Conservation (phyloP, 2,797 vertebrate genomes). For the Scomberomorus guttatus region DNA sequence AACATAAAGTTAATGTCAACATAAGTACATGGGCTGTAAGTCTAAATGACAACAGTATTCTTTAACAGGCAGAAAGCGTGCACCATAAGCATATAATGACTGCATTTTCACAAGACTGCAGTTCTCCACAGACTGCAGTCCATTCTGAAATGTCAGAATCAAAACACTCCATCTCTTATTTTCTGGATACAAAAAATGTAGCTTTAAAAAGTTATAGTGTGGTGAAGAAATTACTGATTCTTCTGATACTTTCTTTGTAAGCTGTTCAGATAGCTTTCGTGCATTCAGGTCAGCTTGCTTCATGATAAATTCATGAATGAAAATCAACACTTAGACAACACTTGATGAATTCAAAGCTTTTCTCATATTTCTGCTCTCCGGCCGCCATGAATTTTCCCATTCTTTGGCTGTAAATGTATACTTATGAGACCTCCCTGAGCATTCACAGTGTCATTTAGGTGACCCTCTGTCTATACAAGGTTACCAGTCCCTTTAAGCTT, state of each 20-base stretch:
- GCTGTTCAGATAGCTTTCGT: constrained; percentile 16
- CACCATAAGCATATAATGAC: constrained; percentile 39
- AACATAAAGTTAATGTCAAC: constrained; percentile 20
- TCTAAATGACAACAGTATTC: constrained; percentile 35
- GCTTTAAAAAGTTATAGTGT: constrained; percentile 36
- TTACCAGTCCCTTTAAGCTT: background rate
- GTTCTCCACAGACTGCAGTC: constrained; percentile 31
- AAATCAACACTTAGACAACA: constrained; percentile 52
- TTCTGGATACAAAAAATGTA: constrained; percentile 3
- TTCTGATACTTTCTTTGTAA: constrained; percentile 41
- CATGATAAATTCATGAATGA: constrained; percentile 70
- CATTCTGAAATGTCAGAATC: constrained; percentile 27
- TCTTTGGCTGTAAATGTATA: constrained; percentile 38
- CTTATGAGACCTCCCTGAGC: constrained; percentile 12
- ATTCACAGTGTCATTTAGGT: constrained; percentile 35
- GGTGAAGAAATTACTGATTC: constrained; percentile 26
- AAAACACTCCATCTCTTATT: constrained; percentile 49
- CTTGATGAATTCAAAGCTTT: constrained; percentile 42
- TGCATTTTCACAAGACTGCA: constrained; percentile 33
- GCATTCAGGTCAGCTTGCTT: constrained; percentile 54
- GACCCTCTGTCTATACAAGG: constrained; percentile 11
- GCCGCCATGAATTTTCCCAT: background rate
- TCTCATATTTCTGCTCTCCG: constrained; percentile 30
- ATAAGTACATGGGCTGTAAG: constrained; percentile 4
- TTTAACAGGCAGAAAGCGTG: constrained; percentile 21